Conservation (phyloP, 2,113 vertebrate genomes). For the Peromyscus californicus region DNA sequence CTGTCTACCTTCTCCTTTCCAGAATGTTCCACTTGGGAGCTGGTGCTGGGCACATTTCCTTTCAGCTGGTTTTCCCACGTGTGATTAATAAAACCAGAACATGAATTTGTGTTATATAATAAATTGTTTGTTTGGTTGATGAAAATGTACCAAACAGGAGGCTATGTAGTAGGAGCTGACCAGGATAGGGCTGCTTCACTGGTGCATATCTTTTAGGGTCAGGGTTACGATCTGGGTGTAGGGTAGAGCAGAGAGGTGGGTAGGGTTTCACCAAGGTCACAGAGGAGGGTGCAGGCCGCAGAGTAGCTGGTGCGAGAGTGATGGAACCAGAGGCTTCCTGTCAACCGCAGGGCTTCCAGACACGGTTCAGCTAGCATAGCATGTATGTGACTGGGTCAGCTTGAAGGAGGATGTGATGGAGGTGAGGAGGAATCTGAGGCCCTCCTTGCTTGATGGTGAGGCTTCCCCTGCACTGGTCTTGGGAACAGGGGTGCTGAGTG, state of each 20-base stretch:
- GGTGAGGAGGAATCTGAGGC: too few relatives aligned
- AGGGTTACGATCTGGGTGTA: neutral
- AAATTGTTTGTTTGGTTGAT: slow-evolving; percentile 9
- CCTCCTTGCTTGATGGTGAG: accelerated
- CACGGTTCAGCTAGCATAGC: neutral
- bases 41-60: neutral
- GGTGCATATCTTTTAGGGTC: neutral
- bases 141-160: neutral
- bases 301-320: neutral
- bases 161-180: neutral
- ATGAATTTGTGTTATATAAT: slow-evolving; percentile 13
- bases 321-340: neutral
- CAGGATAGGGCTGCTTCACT: neutral
- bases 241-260: neutral
- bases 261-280: neutral
- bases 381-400: accelerated
- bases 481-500: neutral
- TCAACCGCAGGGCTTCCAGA: neutral
- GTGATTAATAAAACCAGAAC: slow-evolving; percentile 23
- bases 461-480: neutral
- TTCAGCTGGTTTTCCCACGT: neutral
- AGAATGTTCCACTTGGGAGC: neutral
- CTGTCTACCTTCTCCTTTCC: neutral
- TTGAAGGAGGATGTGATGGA: neutral
- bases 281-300: neutral